Percentiles rank a stretch among this genome's conserved stretches.
These are phyloP conservation scores for Schrankia costaestrigalis DNA, from an alignment of 2,888 invertebrate species.

Conservation along the genomic window DNA sequence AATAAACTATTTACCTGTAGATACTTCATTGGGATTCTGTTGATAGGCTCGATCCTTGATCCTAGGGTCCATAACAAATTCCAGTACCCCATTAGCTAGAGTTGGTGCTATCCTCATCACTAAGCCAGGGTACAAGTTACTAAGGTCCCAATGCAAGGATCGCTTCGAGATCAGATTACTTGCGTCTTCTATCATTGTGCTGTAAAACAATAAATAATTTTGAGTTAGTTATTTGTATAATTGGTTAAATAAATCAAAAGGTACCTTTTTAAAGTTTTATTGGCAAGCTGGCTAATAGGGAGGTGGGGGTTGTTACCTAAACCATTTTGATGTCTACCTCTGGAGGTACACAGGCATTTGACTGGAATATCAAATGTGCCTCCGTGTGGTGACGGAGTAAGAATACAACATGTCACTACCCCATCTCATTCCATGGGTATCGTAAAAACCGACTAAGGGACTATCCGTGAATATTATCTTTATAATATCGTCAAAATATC, in stretches of 20 bases:
- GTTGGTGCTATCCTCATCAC: conserved; percentile 88
- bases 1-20: conserved; percentile 77
- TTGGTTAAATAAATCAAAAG: conserved; percentile 2
- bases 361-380: too few relatives aligned
- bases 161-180: conserved; percentile 85
- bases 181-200: conserved; percentile 85
- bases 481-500: too few relatives aligned
- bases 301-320: too few relatives aligned
- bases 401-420: too few relatives aligned
- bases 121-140: conserved; percentile 86
- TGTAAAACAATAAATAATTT: conserved; percentile 32
- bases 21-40: conserved; percentile 77
- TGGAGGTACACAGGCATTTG: too few relatives aligned
- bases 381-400: too few relatives aligned
- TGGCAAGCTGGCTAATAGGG: too few relatives aligned
- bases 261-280: too few relatives aligned
- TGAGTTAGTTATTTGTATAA: background rate
- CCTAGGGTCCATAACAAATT: conserved; percentile 86
- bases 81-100: conserved; percentile 85
- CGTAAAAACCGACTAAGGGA: too few relatives aligned
- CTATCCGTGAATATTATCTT: too few relatives aligned
- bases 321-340: too few relatives aligned
- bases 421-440: too few relatives aligned
- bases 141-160: conserved; percentile 87
- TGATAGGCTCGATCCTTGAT: conserved; percentile 76